These are phyloP conservation scores for Synanthedon andrenaeformis DNA, from an alignment of 2,888 invertebrate species.

Conservation along the genomic window DNA sequence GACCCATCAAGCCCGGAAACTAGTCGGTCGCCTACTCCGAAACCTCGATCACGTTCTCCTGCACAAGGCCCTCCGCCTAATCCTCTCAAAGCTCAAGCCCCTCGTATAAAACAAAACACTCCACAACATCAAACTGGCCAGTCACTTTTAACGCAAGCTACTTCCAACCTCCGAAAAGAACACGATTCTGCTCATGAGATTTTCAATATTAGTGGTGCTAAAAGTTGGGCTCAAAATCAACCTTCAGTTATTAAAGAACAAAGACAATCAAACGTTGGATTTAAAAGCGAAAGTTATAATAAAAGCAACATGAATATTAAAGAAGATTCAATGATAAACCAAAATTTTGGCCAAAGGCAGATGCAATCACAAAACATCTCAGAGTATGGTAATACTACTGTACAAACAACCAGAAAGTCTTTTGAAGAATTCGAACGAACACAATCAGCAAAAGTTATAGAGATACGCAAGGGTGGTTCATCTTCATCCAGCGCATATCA, in stretches of 20 bases:
- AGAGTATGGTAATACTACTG: constrained; percentile 69
- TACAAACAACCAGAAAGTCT: constrained; percentile 73
- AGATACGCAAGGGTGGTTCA: constrained; percentile 69
- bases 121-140: constrained; percentile 46
- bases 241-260: constrained; percentile 60
- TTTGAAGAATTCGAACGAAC: constrained; percentile 77
- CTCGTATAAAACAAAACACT: constrained; percentile 68
- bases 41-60: constrained; percentile 74
- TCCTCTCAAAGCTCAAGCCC: constrained; percentile 75
- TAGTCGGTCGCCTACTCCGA: constrained; percentile 76
- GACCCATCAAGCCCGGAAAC: constrained; percentile 71
- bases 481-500: constrained; percentile 28
- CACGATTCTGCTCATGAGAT: constrained; percentile 56
- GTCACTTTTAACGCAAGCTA: constrained; percentile 40
- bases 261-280: constrained; percentile 55
- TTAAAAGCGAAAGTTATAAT: constrained; percentile 60
- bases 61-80: constrained; percentile 79
- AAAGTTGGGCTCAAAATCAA: constrained; percentile 44
- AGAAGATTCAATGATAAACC: constrained; percentile 46
- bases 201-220: constrained; percentile 29
- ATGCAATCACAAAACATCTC: constrained; percentile 62
- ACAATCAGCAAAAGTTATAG: constrained; percentile 74
- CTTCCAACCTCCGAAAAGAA: constrained; percentile 46
- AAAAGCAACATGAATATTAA: constrained; percentile 43
- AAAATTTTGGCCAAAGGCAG: constrained; percentile 54